These are phyloP conservation scores for Microtus oregoni DNA, from an alignment of 2,113 vertebrate genomes.

Conservation along the genomic window DNA sequence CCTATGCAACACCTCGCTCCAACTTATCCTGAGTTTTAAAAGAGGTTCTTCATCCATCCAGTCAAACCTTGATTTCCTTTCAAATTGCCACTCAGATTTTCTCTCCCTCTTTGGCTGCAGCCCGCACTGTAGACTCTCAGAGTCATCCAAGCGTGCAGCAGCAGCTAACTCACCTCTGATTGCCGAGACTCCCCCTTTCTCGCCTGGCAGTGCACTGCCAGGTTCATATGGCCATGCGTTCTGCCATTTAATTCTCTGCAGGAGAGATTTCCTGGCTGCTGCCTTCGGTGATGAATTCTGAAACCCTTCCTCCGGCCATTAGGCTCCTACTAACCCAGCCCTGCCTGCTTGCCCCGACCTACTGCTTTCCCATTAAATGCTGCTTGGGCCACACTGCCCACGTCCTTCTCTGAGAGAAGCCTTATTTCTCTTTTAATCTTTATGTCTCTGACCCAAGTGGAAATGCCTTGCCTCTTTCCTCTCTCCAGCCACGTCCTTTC, in stretches of 20 bases:
- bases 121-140: too few species aligned
- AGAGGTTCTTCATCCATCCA: not conserved
- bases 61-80: not conserved
- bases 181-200: not conserved
- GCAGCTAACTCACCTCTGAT: not conserved
- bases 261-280: not conserved
- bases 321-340: not conserved
- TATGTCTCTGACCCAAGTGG: not conserved
- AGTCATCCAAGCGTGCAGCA: not conserved
- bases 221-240: not conserved
- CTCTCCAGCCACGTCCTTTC: not conserved
- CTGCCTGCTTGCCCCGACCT: not conserved
- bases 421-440: not conserved
- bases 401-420: not conserved
- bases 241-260: not conserved
- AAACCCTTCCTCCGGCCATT: not conserved
- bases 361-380: not conserved
- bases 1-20: not conserved
- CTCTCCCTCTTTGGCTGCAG: not conserved
- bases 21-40: not conserved
- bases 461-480: not conserved
- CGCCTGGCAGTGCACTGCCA: rapidly evolving
- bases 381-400: not conserved
- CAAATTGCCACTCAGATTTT: not conserved
- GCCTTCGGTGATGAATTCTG: not conserved